Evolutionary conservation across 2,797 vertebrate species (phyloP).

Genomic region (Lutjanus campechanus): DNA sequence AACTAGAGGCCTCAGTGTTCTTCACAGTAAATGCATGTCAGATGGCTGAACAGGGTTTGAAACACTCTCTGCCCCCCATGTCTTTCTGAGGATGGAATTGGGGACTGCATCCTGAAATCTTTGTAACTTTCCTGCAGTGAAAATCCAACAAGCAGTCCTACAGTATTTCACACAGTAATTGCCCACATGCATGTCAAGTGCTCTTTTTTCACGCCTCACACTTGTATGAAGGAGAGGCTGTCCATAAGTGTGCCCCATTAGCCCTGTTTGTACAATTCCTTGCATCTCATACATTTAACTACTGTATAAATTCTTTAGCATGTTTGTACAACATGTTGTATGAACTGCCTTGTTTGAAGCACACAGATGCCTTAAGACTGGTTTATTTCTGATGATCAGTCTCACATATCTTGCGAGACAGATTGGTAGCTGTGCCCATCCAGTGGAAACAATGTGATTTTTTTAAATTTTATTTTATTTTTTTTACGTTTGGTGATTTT

Average conservation of each 20-base stretch:
- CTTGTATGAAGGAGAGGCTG: too few species aligned
- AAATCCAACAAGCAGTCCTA: not conserved
- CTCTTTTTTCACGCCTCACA: too few species aligned
- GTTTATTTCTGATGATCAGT: not conserved
- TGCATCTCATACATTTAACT: too few species aligned
- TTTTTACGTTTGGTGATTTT: not conserved
- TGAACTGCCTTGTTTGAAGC: not conserved
- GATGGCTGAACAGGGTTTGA: not conserved
- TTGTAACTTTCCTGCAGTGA: not conserved
- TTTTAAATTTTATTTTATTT: too few species aligned
- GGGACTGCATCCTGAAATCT: not conserved
- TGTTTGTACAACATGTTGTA: too few species aligned
- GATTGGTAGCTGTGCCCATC: too few species aligned
- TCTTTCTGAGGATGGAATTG: not conserved
- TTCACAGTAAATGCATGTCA: not conserved
- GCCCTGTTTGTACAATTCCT: too few species aligned
- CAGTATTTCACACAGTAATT: too few species aligned
- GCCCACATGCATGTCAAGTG: too few species aligned
- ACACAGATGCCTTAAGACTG: not conserved
- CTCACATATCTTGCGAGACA: not conserved
- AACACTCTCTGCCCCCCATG: not conserved
- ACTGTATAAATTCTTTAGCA: too few species aligned
- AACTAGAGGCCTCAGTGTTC: not conserved
- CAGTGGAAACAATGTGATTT: not conserved
- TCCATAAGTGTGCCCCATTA: too few species aligned